Evolutionary conservation across 2,888 invertebrate genomes (phyloP).

Genomic region (Hyles lineata): DNA sequence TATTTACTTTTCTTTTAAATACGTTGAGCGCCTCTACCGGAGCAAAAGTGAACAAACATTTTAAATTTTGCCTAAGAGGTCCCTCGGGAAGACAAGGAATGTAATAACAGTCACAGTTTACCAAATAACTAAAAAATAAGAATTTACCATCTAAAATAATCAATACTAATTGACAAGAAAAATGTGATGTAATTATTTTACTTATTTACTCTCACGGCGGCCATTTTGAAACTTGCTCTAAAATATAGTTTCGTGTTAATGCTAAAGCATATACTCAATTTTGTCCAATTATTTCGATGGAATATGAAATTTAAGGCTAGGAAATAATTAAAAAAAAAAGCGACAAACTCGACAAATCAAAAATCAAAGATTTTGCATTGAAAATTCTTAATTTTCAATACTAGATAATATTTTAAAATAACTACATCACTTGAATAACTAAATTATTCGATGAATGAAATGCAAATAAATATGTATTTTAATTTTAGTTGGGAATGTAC

Average conservation of each 20-base stretch:
- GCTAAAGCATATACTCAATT: too few relatives aligned
- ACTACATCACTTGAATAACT: neutral
- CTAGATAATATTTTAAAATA: neutral
- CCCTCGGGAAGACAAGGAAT: constrained; percentile 9
- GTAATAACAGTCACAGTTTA: neutral
- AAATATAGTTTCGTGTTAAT: neutral
- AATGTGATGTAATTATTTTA: constrained; percentile 6
- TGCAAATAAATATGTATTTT: constrained; percentile 20
- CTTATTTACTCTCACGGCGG: neutral
- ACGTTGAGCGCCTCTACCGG: too few relatives aligned
- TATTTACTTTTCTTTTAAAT: too few relatives aligned
- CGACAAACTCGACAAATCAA: too few relatives aligned
- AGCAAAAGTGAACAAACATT: too few relatives aligned
- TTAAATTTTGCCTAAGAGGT: neutral
- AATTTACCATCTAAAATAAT: constrained; percentile 9
- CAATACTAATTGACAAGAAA: constrained; percentile 25
- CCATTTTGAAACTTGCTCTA: neutral
- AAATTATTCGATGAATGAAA: constrained; percentile 8
- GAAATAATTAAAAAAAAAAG: too few relatives aligned
- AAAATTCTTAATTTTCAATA: too few relatives aligned
- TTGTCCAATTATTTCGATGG: too few relatives aligned
- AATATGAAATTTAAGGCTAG: too few relatives aligned
- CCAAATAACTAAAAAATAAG: constrained; percentile 3
- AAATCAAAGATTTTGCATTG: too few relatives aligned
- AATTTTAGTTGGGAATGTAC: constrained; percentile 10